Percentiles rank a stretch among this genome's conserved stretches.
Evolutionary conservation across 2,113 vertebrate genomes (phyloP).

Genomic region (Podilymbus podiceps): DNA sequence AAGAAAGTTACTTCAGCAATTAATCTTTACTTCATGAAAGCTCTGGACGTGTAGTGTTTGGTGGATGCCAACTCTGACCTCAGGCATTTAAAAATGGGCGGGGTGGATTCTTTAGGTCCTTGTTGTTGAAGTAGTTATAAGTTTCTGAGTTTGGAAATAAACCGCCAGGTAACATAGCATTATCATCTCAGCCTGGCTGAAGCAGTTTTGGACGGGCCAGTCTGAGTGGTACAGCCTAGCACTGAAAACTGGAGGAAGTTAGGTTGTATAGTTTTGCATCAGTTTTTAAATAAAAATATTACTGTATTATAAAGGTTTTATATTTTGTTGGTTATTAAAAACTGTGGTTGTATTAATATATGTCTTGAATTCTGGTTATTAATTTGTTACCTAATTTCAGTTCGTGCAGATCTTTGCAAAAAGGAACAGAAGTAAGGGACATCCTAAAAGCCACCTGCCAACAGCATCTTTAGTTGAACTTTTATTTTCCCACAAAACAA

Average conservation of each 20-base stretch:
- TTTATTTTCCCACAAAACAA: not conserved
- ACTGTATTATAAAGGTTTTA: not conserved
- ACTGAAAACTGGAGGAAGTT: not conserved
- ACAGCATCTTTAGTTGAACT: not conserved
- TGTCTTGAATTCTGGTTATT: not conserved
- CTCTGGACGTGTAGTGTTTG: not conserved
- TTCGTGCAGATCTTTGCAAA: not conserved
- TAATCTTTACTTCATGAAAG: not conserved
- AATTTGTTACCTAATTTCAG: not conserved
- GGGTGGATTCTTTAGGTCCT: not conserved
- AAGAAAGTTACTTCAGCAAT: not conserved
- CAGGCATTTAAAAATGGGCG: not conserved
- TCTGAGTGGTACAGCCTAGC: not conserved
- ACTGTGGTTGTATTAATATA: not conserved
- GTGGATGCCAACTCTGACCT: not conserved
- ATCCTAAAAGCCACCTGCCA: not conserved
- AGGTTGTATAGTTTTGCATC: fast-evolving
- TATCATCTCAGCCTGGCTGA: not conserved
- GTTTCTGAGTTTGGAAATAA: not conserved
- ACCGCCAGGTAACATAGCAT: not conserved
- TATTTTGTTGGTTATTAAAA: not conserved
- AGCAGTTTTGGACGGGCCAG: not conserved
- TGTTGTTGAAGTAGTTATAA: not conserved
- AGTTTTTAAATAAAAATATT: not conserved
- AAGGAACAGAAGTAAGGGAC: not conserved